Evolutionary conservation across 2,888 invertebrate species (phyloP).

Genomic region (Mesoligia furuncula): DNA sequence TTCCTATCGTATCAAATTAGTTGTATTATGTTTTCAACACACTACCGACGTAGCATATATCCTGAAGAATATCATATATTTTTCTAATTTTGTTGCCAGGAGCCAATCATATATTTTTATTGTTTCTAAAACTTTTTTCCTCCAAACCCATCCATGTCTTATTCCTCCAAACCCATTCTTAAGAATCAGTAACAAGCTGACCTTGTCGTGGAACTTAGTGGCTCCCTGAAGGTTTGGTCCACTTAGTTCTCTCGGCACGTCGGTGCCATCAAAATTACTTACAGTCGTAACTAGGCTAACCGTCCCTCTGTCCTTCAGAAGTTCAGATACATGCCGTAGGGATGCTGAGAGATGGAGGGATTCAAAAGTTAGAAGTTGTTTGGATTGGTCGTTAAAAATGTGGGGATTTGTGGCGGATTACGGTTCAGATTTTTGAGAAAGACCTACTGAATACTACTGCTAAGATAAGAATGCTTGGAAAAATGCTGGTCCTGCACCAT

Average conservation of each 20-base stretch:
- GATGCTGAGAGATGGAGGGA: background rate
- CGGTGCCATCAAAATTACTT: slow-evolving; percentile 61
- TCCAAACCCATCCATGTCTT: background rate
- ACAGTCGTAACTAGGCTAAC: slow-evolving; percentile 52
- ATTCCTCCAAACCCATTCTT: background rate
- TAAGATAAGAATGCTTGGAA: too few relatives aligned
- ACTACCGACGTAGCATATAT: too few relatives aligned
- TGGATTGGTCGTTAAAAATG: slow-evolving; percentile 17
- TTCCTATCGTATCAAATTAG: too few relatives aligned
- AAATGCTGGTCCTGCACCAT: too few relatives aligned
- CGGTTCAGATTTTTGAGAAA: background rate
- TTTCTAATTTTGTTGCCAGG: too few relatives aligned
- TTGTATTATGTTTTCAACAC: too few relatives aligned
- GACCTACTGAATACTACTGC: background rate
- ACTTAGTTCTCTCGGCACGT: slow-evolving; percentile 51
- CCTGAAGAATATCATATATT: too few relatives aligned
- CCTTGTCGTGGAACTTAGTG: slow-evolving; percentile 29
- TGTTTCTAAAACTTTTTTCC: too few relatives aligned
- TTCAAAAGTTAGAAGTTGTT: slow-evolving; percentile 15
- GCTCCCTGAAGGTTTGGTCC: slow-evolving; percentile 24
- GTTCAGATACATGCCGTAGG: slow-evolving; percentile 11
- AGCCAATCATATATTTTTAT: too few relatives aligned
- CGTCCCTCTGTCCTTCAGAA: slow-evolving; percentile 13
- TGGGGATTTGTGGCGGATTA: background rate
- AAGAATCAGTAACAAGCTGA: slow-evolving; percentile 17